Evolutionary conservation across 1,140 invertebrate genomes (phyloP).

Genomic region (Drosophila varians): DNA sequence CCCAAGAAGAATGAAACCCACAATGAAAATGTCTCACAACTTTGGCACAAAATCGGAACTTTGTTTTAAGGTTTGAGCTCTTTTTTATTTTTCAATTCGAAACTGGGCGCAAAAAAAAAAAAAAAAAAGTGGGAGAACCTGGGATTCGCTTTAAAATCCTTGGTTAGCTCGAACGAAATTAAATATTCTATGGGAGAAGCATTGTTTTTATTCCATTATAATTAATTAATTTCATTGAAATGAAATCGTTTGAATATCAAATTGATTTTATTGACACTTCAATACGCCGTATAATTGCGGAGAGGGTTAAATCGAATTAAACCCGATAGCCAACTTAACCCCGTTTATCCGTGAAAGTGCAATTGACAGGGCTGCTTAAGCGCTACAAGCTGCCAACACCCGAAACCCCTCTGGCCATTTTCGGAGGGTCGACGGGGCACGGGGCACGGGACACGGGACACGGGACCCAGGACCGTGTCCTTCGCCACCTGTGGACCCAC

Average conservation of each 20-base stretch:
- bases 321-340: constrained; percentile 1
- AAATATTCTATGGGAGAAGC: no score
- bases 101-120: no score
- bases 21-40: constrained; percentile 24
- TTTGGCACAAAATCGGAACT: constrained; percentile 1
- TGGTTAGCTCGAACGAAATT: no score
- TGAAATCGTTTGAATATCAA: no score
- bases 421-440: neutral
- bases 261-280: neutral
- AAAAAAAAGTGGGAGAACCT: neutral
- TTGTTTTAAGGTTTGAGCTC: constrained; percentile 11
- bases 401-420: neutral
- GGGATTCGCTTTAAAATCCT: no score
- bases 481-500: constrained; percentile 3
- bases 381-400: neutral
- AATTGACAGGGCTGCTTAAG: constrained; percentile 19
- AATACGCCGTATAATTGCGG: neutral
- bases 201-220: no score
- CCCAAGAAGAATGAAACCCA: neutral
- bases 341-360: constrained; percentile 16
- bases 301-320: neutral
- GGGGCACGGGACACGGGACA: no score
- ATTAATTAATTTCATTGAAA: no score
- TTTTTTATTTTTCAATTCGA: neutral
- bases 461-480: constrained; percentile 9